A percentile compares a stretch with the other conserved stretches of the same genome.
Evolutionary conservation across 2,113 vertebrate genomes (phyloP).

Genomic region (Dicentrarchus labrax): DNA sequence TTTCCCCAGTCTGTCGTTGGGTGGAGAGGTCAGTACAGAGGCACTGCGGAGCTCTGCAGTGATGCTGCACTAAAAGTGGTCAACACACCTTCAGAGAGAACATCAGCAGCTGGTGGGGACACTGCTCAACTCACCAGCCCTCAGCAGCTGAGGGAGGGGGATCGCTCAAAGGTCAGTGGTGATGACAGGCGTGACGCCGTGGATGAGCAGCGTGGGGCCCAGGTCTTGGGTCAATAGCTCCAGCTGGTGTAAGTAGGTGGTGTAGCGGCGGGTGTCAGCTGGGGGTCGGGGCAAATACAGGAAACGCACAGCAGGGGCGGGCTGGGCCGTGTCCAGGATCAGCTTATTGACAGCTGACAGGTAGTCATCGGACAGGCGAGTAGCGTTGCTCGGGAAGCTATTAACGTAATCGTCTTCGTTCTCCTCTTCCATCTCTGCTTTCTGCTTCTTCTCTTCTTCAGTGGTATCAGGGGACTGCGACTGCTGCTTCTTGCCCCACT

Average conservation of each 20-base stretch:
- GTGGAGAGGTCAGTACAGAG: not conserved
- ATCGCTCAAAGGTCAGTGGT: constrained; percentile 89
- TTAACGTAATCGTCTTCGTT: constrained; percentile 79
- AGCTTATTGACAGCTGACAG: constrained; percentile 89
- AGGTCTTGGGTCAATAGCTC: constrained; percentile 89
- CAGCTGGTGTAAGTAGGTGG: constrained; percentile 88
- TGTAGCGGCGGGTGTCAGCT: constrained; percentile 88
- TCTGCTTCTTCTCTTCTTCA: constrained; percentile 5
- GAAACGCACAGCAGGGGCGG: constrained; percentile 87
- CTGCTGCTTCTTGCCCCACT: constrained; percentile 24
- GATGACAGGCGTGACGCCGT: constrained; percentile 92
- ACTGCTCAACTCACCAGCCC: not conserved
- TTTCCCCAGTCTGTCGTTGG: not conserved
- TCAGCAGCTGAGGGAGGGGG: not conserved
- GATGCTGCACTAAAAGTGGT: constrained; percentile 6
- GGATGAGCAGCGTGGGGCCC: constrained; percentile 93
- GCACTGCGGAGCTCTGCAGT: not conserved
- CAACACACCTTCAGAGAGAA: not conserved
- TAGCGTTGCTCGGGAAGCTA: constrained; percentile 87
- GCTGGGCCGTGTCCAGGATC: constrained; percentile 84
- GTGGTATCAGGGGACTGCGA: not conserved
- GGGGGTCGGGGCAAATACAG: constrained; percentile 92
- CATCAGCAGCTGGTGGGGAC: not conserved
- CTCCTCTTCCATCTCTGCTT: not conserved
- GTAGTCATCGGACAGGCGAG: constrained; percentile 88